Conservation (phyloP, 2,113 vertebrate species). For the Addax nasomaculatus region DNA sequence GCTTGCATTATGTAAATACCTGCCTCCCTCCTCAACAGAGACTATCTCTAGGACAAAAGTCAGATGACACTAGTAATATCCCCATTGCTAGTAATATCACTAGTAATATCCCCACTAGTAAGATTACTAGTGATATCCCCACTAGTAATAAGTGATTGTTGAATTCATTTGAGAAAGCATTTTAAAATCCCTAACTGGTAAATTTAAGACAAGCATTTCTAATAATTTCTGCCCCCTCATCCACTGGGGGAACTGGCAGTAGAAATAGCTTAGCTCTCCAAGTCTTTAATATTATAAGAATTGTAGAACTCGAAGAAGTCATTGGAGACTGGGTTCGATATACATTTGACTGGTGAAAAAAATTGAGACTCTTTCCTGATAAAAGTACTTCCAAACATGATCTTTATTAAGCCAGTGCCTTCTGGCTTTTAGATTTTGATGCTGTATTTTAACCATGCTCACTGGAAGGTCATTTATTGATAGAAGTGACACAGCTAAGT, state of each 20-base stretch:
- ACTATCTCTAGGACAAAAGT: neutral
- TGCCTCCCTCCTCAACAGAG: neutral
- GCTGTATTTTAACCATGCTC: conserved; percentile 33
- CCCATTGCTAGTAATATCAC: neutral
- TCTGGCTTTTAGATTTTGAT: conserved; percentile 28
- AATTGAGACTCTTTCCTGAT: neutral
- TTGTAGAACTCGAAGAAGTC: neutral
- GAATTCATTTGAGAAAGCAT: conserved; percentile 2
- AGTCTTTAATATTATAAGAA: conserved; percentile 14
- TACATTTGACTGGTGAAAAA: neutral
- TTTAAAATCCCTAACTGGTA: conserved; percentile 34
- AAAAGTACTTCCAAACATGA: conserved; percentile 28
- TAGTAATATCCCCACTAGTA: neutral
- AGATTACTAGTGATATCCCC: neutral
- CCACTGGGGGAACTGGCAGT: neutral
- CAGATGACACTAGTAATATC: neutral
- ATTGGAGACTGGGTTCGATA: neutral
- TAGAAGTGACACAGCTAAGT: neutral
- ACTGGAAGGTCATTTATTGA: conserved; percentile 22
- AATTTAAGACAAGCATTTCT: conserved; percentile 48
- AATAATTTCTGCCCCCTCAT: conserved; percentile 29
- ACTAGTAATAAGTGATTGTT: neutral
- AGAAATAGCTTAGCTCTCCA: conserved; percentile 5
- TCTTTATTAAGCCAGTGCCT: conserved; percentile 11
- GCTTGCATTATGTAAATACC: neutral